Conservation (phyloP, 2,888 invertebrate species). For the Epistrophe grossulariae region DNA sequence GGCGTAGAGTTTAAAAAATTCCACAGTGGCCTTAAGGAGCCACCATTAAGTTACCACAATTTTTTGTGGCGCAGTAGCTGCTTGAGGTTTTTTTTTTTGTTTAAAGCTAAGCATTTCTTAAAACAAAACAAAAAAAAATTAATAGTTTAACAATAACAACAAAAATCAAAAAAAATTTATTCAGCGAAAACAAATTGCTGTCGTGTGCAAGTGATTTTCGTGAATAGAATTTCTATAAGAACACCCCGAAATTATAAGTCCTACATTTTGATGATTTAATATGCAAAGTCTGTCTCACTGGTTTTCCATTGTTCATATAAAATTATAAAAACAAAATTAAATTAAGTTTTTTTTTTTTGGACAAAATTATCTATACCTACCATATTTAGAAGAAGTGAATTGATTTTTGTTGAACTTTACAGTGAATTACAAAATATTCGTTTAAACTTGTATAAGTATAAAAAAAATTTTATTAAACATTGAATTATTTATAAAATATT, state of each 20-base stretch:
- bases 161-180: neutral
- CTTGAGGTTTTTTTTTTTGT: neutral
- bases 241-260: constrained; percentile 36
- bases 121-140: neutral
- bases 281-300: constrained; percentile 53
- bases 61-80: neutral
- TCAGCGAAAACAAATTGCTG: constrained; percentile 36
- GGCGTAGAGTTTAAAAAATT: neutral
- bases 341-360: constrained; percentile 33
- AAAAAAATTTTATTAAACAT: no score
- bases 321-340: constrained; percentile 24
- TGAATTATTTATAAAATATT: no score
- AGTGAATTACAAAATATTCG: constrained; percentile 46
- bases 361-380: constrained; percentile 8
- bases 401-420: constrained; percentile 27
- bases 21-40: neutral
- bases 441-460: neutral
- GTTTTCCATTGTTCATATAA: constrained; percentile 54
- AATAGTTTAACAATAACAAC: constrained; percentile 16
- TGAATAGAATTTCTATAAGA: constrained; percentile 57
- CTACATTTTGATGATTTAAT: constrained; percentile 54
- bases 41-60: neutral
- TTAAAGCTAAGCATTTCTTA: constrained; percentile 26
- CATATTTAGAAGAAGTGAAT: constrained; percentile 27
- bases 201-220: constrained; percentile 59